Percentiles rank a stretch among this genome's conserved stretches.
phyloP scores from a whole-genome alignment of 2,888 invertebrate species.

The Standfussiana lucernea region DNA sequence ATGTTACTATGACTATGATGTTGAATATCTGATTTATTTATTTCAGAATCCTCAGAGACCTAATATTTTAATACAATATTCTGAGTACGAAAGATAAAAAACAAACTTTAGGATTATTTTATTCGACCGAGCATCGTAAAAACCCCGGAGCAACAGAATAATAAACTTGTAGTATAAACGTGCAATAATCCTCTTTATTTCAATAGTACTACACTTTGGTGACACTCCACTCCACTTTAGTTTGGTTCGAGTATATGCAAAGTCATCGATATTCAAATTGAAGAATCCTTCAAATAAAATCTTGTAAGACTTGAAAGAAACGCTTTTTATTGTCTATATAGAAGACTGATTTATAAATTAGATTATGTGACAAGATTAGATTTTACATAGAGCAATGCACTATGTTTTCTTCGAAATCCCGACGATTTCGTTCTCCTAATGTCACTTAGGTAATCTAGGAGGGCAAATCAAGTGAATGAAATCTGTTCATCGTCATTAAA shows the following conservation, averaged over 20 bases:
- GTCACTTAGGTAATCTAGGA: neutral
- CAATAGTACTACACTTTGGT: constrained; percentile 19
- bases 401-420: neutral
- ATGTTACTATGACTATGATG: constrained; percentile 16
- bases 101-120: constrained; percentile 33
- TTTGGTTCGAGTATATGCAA: constrained; percentile 7
- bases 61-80: constrained; percentile 29
- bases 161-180: constrained; percentile 32
- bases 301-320: neutral
- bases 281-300: constrained; percentile 26
- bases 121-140: constrained; percentile 37
- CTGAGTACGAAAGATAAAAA: constrained; percentile 35
- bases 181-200: constrained; percentile 32
- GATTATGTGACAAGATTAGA: constrained; percentile 13
- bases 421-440: neutral
- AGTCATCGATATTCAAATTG: constrained; percentile 39
- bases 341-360: constrained; percentile 4
- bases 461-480: neutral
- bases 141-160: constrained; percentile 42
- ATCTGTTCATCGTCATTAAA: too few relatives aligned
- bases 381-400: constrained; percentile 8
- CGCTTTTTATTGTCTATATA: constrained; percentile 1
- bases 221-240: constrained; percentile 7
- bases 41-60: constrained; percentile 1
- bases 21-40: constrained; percentile 19